phyloP scores from a whole-genome alignment of 2,797 vertebrate genomes.

The Rhinichthys osculus region DNA sequence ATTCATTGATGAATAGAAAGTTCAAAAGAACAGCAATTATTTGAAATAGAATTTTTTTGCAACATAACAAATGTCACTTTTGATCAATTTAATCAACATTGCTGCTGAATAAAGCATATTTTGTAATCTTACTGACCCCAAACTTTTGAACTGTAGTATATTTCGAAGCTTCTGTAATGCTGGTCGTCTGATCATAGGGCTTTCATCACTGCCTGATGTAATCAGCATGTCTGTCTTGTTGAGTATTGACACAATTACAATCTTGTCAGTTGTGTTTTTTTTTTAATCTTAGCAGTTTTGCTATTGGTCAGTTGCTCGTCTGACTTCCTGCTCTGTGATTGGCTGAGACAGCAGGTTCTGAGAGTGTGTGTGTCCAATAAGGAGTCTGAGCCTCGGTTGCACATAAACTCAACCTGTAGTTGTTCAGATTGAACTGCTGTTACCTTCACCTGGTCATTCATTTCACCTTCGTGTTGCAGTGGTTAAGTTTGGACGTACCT shows the following conservation, averaged over 20 bases:
- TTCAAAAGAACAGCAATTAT: not conserved
- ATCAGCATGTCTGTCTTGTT: not conserved
- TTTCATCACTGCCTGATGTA: not conserved
- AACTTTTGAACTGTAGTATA: not conserved
- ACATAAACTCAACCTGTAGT: constrained; percentile 38
- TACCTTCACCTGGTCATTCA: constrained; percentile 23
- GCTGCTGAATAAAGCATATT: not conserved
- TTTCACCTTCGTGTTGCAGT: not conserved
- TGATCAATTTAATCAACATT: not conserved
- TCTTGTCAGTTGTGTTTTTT: not conserved
- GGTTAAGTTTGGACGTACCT: constrained; percentile 4
- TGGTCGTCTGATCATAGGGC: not conserved
- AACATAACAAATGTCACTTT: not conserved
- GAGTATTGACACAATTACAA: not conserved
- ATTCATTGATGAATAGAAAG: not conserved
- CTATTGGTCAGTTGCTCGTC: constrained; percentile 2
- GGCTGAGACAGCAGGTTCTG: constrained; percentile 27
- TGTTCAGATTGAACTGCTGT: constrained; percentile 15
- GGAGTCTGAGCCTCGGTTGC: constrained; percentile 38
- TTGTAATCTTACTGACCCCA: not conserved
- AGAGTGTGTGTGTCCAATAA: constrained; percentile 42
- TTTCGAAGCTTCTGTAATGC: not conserved
- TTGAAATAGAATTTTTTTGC: not conserved
- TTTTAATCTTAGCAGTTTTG: constrained; percentile 1
- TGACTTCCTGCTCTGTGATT: constrained; percentile 26